Evolutionary conservation across 64 coral and sea anemone genomes (phyloP), one percentile per base, ranked within the genome.

Genomic region (Dendronephthya gigantea): DNA sequence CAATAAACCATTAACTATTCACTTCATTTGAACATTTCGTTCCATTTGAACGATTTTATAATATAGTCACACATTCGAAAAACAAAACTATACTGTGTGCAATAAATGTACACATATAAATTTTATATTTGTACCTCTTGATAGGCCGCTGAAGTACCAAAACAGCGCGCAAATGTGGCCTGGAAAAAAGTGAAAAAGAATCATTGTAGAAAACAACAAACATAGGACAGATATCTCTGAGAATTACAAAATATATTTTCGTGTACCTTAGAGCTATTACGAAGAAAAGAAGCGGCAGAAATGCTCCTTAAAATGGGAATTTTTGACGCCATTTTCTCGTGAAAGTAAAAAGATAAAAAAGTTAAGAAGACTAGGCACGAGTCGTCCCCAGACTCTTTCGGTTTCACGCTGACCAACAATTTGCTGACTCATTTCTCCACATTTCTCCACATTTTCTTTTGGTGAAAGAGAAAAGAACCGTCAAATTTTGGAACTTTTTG

Each of bases 371-470:
- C 55, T 62, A 23, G 41, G 55, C 25, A 62, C 55, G 19, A 62
- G 25, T 62, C 55, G 19, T 19, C 25, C 82, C 87, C 94, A 96
- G 88, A 50, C 48, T 56, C 4, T 81, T 6, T 29, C 0, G 15
- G 23, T 32, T 19, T 9, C 9, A 33, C 82, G 50, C 93, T 92
- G 90, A 83, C 88, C 48, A 56, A 72, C n/a, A 9, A 17, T 41
- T 27, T 30, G 70, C 9, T 68, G 43, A 29, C 89, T 70, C 83
- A 55, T 47, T 55, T 68, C 40, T 10, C 30, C 17, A 19, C 65
- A 91, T 90, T 90, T 90, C 81, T 90, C 88, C 90, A 96, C 52
- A 68, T 88, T 96, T 87, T 92, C 92, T 84, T 68, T 90, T 87
- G 1, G 49, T 35, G 86, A 85, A 81, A 89, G 82, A 40, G 45